These are phyloP conservation scores for Papilio protenor DNA, from an alignment of 2,888 invertebrate genomes.

Conservation along the genomic window DNA sequence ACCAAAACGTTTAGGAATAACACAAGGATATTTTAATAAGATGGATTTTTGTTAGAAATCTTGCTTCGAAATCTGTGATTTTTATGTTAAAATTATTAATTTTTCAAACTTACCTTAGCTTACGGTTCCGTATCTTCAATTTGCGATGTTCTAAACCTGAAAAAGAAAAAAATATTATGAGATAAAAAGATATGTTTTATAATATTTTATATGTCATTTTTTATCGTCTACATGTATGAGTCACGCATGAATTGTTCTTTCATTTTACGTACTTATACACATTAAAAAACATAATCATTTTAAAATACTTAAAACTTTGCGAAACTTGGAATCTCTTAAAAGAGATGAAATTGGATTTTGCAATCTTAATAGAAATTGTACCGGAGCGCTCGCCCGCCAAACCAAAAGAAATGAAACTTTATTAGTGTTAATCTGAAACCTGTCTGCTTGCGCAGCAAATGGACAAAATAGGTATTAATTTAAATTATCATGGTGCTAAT, in stretches of 20 bases:
- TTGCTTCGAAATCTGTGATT: neutral
- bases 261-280: too few species aligned
- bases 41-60: too few species aligned
- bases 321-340: neutral
- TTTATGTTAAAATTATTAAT: too few species aligned
- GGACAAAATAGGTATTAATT: neutral
- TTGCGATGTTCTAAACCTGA: neutral
- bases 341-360: neutral
- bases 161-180: neutral
- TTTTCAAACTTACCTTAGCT: neutral
- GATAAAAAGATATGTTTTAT: too few species aligned
- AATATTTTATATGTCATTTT: too few species aligned
- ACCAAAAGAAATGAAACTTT: neutral
- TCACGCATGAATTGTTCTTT: too few species aligned
- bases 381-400: neutral
- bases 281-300: too few species aligned
- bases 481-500: neutral
- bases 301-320: neutral
- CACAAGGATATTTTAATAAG: neutral
- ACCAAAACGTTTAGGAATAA: neutral
- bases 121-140: neutral
- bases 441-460: neutral
- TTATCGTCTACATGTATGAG: too few species aligned
- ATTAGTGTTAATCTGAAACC: neutral
- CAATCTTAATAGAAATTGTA: neutral